phyloP scores from a whole-genome alignment of 2,797 vertebrate genomes.

The Pipistrellus nathusii region DNA sequence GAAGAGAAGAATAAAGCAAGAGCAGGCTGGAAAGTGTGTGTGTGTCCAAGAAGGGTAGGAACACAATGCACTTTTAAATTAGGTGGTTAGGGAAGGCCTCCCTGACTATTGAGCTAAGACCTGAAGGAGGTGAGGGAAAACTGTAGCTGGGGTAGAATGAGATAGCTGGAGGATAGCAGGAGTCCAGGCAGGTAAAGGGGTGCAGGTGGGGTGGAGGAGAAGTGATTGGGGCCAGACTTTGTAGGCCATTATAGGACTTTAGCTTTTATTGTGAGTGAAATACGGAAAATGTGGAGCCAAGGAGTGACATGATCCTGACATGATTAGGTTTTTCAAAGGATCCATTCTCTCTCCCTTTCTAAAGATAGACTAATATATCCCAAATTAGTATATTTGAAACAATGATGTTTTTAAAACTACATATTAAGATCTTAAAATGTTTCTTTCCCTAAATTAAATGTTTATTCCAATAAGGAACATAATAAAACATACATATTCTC shows the following conservation, averaged over 20 bases:
- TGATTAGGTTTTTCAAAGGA: neutral
- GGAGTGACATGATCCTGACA: neutral
- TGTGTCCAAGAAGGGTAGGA: neutral
- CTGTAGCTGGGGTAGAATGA: neutral
- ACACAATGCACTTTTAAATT: neutral
- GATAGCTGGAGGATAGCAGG: neutral
- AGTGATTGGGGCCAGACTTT: neutral
- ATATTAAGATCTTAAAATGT: neutral
- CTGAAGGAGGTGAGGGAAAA: neutral
- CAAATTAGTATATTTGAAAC: constrained; percentile 26
- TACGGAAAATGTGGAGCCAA: neutral
- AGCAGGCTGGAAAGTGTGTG: neutral
- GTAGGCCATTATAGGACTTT: neutral
- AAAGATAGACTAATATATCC: neutral
- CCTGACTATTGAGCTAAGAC: neutral
- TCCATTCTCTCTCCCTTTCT: neutral
- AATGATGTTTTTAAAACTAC: neutral
- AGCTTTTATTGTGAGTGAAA: constrained; percentile 14
- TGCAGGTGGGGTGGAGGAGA: neutral
- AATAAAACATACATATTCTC: neutral
- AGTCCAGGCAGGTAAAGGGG: neutral
- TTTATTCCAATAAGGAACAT: neutral
- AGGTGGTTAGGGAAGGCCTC: neutral
- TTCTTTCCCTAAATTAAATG: constrained; percentile 1
- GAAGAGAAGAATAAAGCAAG: neutral